Base-by-base conservation (phyloP, 2,113 vertebrate species). In the Scopus umbretta region DNA sequence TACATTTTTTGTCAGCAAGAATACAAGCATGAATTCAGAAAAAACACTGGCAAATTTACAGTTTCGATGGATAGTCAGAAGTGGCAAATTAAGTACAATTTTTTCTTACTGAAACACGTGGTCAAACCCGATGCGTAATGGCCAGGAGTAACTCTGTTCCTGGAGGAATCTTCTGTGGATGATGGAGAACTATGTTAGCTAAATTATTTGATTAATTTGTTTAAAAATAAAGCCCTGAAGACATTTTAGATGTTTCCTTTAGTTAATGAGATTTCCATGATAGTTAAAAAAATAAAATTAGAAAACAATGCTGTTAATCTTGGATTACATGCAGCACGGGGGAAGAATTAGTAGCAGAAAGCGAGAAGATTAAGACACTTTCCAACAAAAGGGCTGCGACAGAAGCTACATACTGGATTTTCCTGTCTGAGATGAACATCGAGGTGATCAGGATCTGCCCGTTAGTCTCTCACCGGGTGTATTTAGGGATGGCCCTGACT, bases 221-320 rank as follows among this genome's bases (percentile, higher is more conserved):
- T 81, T 62, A 22, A 84, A 91, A 92, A 76, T 38, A 65, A 79
- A 81, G 62, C 73, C 83, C 76, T 17, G 58, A 15, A 38, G 91
- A 49, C 62, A 36, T 40, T 61, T 87, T 13, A 95, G 95, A 92
- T 94, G 80, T 91, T 95, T 87, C 94, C 89, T 89, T 87, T 21
- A 79, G 88, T 96, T 96, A 97, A 97, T 97, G 76, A 94, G 95
- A 95, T 96, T 97, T 92, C 89, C 80, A 50, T 89, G 91, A 97
- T 92, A 96, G 94, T 58, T 72, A 16, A 71, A 85, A 94, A 82
- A 94, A 66, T 72, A n/a, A 92, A 94, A 94, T 91, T 75, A 89
- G 86, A 40, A 65, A 81, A 97, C 95, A 97, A 97, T 95, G 86
- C 70, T 0, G 4, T 91, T 95, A 96, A 97, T 97, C 94, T 91